These are phyloP conservation scores for Rhabdornis inornatus DNA, from an alignment of 2,113 vertebrate species.

Conservation along the genomic window DNA sequence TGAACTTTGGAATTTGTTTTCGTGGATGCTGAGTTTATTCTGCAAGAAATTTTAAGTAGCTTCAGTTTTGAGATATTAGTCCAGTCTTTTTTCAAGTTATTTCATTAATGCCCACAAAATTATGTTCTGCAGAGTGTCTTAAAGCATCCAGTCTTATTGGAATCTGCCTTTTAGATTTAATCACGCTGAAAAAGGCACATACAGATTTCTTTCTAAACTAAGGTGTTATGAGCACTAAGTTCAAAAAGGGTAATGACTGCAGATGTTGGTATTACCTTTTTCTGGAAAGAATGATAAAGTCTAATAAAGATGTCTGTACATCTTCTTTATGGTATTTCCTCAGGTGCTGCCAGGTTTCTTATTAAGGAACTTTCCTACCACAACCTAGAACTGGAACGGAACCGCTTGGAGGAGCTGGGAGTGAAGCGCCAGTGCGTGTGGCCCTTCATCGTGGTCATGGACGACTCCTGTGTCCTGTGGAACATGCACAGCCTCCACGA, in stretches of 20 bases:
- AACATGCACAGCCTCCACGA: constrained; percentile 80
- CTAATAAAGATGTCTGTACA: not conserved
- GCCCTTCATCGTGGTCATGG: constrained; percentile 97
- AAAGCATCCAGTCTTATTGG: not conserved
- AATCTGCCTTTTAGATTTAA: not conserved
- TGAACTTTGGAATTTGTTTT: not conserved
- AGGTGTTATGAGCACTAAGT: not conserved
- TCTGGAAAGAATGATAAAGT: not conserved
- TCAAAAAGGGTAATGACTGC: not conserved
- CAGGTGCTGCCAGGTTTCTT: constrained; percentile 94
- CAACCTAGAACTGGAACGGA: constrained; percentile 95
- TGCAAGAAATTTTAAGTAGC: not conserved
- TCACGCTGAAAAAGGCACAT: not conserved
- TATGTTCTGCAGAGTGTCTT: not conserved
- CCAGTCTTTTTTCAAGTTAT: not conserved
- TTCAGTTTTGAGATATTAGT: not conserved
- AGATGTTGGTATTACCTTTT: not conserved
- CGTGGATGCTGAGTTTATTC: not conserved
- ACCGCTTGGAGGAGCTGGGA: constrained; percentile 89
- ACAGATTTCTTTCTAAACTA: not conserved
- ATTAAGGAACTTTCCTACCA: constrained; percentile 98
- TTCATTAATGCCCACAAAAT: not conserved
- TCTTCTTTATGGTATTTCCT: not conserved
- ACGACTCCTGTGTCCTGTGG: constrained; percentile 95
- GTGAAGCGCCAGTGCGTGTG: constrained; percentile 91